phyloP scores from a whole-genome alignment of 2,113 vertebrate genomes.

The Upupa epops region DNA sequence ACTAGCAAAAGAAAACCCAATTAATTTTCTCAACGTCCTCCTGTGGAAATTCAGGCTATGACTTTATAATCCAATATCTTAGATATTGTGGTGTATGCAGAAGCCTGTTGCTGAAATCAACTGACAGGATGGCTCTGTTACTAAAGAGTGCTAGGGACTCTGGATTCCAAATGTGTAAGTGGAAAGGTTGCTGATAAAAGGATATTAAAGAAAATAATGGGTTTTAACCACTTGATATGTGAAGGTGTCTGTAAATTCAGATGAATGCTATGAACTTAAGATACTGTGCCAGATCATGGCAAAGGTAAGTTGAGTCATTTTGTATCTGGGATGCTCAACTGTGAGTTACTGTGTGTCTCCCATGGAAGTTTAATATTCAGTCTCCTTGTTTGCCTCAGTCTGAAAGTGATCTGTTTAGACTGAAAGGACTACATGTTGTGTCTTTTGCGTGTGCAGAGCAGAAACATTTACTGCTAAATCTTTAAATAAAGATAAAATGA shows the following conservation, averaged over 20 bases:
- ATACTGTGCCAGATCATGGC: background rate
- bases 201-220: background rate
- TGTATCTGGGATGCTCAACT: background rate
- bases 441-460: slow-evolving; percentile 68
- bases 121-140: background rate
- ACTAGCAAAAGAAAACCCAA: background rate
- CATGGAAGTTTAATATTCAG: slow-evolving; percentile 17
- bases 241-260: background rate
- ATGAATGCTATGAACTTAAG: background rate
- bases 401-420: slow-evolving; percentile 25
- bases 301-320: background rate
- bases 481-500: slow-evolving; percentile 51
- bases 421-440: slow-evolving; percentile 57
- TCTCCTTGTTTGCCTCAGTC: slow-evolving; percentile 42
- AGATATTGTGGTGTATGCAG: background rate
- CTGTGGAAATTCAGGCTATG: background rate
- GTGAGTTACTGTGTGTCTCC: slow-evolving; percentile 33
- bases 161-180: background rate
- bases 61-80: background rate
- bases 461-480: slow-evolving; percentile 61
- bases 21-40: background rate
- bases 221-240: background rate
- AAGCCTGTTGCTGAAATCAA: background rate
- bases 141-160: background rate
- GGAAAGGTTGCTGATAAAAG: background rate